Base-by-base conservation (phyloP, 2,888 invertebrate genomes). In the Eudemis profundana region DNA sequence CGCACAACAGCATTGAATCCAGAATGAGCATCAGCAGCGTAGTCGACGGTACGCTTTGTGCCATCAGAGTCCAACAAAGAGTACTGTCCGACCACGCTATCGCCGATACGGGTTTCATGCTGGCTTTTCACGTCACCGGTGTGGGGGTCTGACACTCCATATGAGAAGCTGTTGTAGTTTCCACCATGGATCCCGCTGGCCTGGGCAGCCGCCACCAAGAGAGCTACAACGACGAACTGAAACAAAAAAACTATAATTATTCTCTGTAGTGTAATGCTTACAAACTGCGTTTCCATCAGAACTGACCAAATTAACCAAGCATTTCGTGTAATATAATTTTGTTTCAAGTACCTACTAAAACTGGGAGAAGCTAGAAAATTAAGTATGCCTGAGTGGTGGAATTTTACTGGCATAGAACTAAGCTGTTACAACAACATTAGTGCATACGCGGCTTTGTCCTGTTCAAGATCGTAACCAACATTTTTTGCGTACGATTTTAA, bases 1-100 rank as follows among this genome's bases (percentile, higher is more conserved):
- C 81, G 83, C 2, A 90, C 90, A 29, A 88, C 83, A 42, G 90
- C 89, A 75, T 87, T 89, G 78, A 89, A 89, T 56, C 89, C 88
- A 69, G 85, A 81, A 68, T 85, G 70, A n/a, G 84, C 79, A 67
- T 89, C 87, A 65, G 88, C 85, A 50, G 82, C 82, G 77, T 89
- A 90, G 73, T 89, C 87, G 0, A 90, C 90, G 44, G 78, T 84
- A 66, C 90, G 83, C 65, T 78, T 79, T 53, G 84, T 86, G 67
- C 90, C 90, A 71, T 90, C 89, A 50, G 90, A 76, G 21, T 90
- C 89, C 29, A 77, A 70, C 46, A 89, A 74, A 53, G 87, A 87
- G 79, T 89, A 89, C 68, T 85, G 83, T 17, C 89, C 89, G 67
- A 82, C 80, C 33, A 89, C 89, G 29, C 77, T 75, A 69, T 86